Base-by-base conservation (phyloP, 2,113 vertebrate genomes). In the Promerops cafer region DNA sequence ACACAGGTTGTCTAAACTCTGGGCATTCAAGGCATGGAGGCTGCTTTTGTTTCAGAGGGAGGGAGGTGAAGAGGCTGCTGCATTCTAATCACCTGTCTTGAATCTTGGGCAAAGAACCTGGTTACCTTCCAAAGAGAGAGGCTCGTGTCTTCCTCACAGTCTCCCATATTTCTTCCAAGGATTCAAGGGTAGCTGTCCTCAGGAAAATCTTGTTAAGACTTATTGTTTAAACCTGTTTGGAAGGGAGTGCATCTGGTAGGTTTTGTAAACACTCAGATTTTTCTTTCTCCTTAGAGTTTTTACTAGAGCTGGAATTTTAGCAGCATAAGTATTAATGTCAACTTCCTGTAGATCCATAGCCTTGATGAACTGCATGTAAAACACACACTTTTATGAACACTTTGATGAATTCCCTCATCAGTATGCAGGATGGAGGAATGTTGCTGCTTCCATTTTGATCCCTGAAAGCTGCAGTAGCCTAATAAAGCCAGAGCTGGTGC, bases 401-500 rank as follows among this genome's bases (percentile, higher is more conserved):
- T 59, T 69, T 12, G 9, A 44, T 30, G 22, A 44, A 21, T 70
- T 93, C 21, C n/a, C 16, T 76, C 39, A 11, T 45, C 60, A 45
- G 2, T 12, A 1, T 22, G 50, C 31, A n/a, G 39, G 50, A 28
- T 63, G 60, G 66, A 52, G 35, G 35, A 76, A 47, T n/a, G 60
- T 45, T 75, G 69, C 33, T 84, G 74, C 52, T 76, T 53, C 61
- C 9, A 2, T 37, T 57, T 64, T 53, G 28, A 30, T 49, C 40
- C 11, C 4, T 45, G 42, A 49, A n/a, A 45, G 42, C 83, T 77
- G 59, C 60, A 82, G 9, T 30, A 31, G 22, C 44, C 33, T 33
- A 10, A 7, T 3, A 5, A 64, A 59, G 37, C 0, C 0, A 8
- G 26, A 59, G 33, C 1, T 60, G 21, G 6, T 11, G 47, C 35